A percentile compares a stretch with the other conserved stretches of the same genome.
Evolutionary conservation across 2,888 invertebrate species (phyloP).

Genomic region (Acanthococcus lagerstroemiae): DNA sequence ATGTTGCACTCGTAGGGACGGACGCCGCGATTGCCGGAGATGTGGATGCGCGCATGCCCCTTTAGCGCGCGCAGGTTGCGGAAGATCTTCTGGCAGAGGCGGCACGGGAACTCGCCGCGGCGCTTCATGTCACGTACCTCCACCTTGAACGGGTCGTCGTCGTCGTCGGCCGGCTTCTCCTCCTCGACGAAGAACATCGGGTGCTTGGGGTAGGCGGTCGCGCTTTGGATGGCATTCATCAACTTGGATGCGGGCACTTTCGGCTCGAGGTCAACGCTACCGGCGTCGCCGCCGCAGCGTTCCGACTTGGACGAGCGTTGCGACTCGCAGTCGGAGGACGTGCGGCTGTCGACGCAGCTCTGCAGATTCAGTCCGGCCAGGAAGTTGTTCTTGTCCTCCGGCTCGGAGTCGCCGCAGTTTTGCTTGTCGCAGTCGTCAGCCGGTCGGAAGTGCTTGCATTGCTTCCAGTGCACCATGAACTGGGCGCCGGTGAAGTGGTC

Average conservation of each 20-base stretch:
- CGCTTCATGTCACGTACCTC: conserved; percentile 57
- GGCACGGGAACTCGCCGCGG: conserved; percentile 80
- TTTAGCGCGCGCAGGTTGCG: conserved; percentile 81
- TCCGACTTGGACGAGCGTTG: background rate
- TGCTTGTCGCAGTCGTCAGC: background rate
- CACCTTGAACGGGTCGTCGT: conserved; percentile 17
- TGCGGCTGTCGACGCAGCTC: conserved; percentile 7
- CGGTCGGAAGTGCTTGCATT: conserved; percentile 14
- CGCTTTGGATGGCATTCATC: background rate
- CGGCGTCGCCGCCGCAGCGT: background rate
- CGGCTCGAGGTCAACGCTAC: background rate
- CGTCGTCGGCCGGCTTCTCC: conserved; percentile 1
- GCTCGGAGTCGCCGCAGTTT: conserved; percentile 1
- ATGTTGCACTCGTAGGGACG: conserved; percentile 81
- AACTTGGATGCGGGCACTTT: background rate
- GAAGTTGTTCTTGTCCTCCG: conserved; percentile 19
- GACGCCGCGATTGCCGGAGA: conserved; percentile 56
- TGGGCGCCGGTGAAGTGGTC: conserved; percentile 17
- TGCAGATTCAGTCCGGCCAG: conserved; percentile 21
- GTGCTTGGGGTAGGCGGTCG: background rate
- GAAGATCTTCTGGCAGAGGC: conserved; percentile 76
- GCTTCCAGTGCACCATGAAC: conserved; percentile 21
- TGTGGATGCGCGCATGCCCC: conserved; percentile 78
- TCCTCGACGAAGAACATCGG: background rate
- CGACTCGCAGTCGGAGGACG: conserved; percentile 3